A percentile compares a stretch with the other conserved stretches of the same genome.
Conservation (phyloP, 2,797 vertebrate genomes). For the Hybognathus amarus region DNA sequence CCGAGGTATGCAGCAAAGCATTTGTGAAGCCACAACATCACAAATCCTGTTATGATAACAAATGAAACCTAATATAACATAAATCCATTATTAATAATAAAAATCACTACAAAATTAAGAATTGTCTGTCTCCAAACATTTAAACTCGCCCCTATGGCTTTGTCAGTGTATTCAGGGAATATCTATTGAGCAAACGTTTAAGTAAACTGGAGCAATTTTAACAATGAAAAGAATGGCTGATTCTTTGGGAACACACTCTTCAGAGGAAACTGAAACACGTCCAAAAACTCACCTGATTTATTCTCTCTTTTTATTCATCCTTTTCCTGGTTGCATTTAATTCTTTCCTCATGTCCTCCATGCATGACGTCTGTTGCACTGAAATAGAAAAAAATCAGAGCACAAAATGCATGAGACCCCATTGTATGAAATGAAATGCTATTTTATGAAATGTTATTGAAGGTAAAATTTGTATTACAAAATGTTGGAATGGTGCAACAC, state of each 20-base stretch:
- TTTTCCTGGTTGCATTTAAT: slow-evolving; percentile 31
- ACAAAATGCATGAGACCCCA: neutral
- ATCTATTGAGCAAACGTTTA: neutral
- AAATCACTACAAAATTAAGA: neutral
- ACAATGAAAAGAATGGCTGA: neutral
- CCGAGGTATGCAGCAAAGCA: too few relatives aligned
- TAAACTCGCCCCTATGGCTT: neutral
- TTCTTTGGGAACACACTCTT: neutral
- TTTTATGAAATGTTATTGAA: neutral
- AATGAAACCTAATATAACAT: neutral
- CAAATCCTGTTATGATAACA: too few relatives aligned
- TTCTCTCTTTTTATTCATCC: slow-evolving; percentile 30
- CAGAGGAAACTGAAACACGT: neutral
- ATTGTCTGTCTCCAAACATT: neutral
- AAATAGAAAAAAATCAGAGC: neutral
- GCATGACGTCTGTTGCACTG: slow-evolving; percentile 18
- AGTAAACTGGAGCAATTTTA: neutral
- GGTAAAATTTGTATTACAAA: neutral
- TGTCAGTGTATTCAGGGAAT: neutral
- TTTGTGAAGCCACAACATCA: too few relatives aligned
- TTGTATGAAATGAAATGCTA: too few relatives aligned
- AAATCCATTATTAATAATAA: neutral
- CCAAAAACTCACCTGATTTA: slow-evolving; percentile 41
- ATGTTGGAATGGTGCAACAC: too few relatives aligned
- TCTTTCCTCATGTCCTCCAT: slow-evolving; percentile 38